Percentiles rank a stretch among this genome's conserved stretches.
These are phyloP conservation scores for Crypturellus undulatus DNA, from an alignment of 2,113 vertebrate genomes.

Conservation along the genomic window DNA sequence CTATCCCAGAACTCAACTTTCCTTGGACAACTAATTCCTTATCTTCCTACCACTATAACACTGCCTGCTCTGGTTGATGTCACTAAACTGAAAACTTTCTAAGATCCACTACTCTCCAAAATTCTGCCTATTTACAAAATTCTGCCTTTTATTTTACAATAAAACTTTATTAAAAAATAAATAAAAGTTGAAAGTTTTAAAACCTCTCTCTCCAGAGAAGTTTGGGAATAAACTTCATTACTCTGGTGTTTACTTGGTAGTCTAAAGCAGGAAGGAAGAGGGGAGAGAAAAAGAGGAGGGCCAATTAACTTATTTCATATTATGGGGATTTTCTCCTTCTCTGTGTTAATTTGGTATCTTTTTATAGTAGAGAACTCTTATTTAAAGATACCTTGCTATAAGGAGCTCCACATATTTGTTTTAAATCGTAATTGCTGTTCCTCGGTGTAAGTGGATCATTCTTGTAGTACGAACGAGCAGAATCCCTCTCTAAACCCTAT, in stretches of 20 bases:
- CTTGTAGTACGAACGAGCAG: not conserved
- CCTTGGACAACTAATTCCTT: not conserved
- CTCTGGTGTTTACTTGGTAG: not conserved
- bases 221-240: not conserved
- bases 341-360: not conserved
- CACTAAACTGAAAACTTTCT: not conserved
- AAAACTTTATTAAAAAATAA: not conserved
- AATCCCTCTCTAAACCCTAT: not conserved
- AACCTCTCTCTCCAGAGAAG: not conserved
- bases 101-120: not conserved
- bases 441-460: not conserved
- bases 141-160: not conserved
- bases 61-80: not conserved
- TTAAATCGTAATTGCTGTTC: not conserved
- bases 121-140: not conserved
- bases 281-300: not conserved
- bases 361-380: not conserved
- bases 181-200: not conserved
- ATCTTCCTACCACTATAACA: not conserved
- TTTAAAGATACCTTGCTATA: not conserved
- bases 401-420: not conserved
- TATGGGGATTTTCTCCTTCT: not conserved
- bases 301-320: not conserved
- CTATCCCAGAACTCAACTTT: not conserved
- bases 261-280: not conserved